Evolutionary conservation across 2,888 invertebrate species (phyloP), one percentile per base, ranked within the genome.

Genomic region (Congeria kusceri): DNA sequence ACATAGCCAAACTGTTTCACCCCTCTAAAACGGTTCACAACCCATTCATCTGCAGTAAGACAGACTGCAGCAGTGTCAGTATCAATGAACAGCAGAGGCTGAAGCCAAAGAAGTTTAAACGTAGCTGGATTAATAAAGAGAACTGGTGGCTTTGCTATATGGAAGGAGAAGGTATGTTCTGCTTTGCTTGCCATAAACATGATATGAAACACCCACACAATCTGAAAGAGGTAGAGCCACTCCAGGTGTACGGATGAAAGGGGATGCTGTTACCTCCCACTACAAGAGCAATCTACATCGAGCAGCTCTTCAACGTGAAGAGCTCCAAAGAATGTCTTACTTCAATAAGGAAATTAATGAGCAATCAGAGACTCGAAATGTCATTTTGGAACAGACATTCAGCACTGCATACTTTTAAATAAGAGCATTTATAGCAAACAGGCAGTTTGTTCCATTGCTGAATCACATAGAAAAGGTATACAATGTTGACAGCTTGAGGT

Each of bases 131-230:
- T 2, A 46, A 3, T 44, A 49, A 61, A 0, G 32, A 69, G 18
- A 63, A 69, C 46, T 69, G 76, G 70, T 76, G 76, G 76, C 56
- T 76, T 5, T 64, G 58, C n/a, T 69, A 29, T 39, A 59, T 58
- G 11, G 65, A 69, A 32, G 62, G 62, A 29, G 68, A 63, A 27
- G 75, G 75, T 5, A 75, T 75, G 75, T 64, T 32, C 53, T 65
- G 75, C 27, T 13, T 75, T 2, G 18, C 57, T 23, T 75, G 68
- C 39, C 39, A 25, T 20, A 68, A 75, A 25, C 62, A 68, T 29
- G 18, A 57, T 27, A 39, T 64, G 49, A 75, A 75, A 46, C 68
- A 75, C 39, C 53, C 69, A 3, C 29, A 68, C 15, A 75, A 59
- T 47, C 57, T 49, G 28, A 65, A 28, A 23, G 69, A 69, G 23